Evolutionary conservation across 2,888 invertebrate species (phyloP), one percentile per base, ranked within the genome.

Genomic region (Cyclophora albipunctata): DNA sequence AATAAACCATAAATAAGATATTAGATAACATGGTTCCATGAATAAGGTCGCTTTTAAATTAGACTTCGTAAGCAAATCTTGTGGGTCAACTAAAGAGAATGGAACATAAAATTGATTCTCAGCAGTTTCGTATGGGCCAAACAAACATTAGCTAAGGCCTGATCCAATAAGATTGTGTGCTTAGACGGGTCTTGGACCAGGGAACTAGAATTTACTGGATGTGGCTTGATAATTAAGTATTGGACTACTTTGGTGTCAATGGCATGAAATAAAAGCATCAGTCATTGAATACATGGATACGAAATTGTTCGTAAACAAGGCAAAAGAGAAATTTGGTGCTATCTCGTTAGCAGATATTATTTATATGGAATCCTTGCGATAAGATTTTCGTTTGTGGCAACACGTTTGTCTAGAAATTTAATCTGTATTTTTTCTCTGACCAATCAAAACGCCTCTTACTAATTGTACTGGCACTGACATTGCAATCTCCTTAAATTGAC

Each of bases 131-230:
- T 64, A 63, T 71, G 66, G 69, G 63, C 71, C 66, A 52, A 50
- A 58, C 68, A 74, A 76, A 78, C 74, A 76, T 75, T 76, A 71
- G 74, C 75, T 61, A 48, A 71, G 72, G 76, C 74, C 76, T 75
- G 76, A 75, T 74, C 75, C 77, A 80, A 79, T 78, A 79, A 77
- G 79, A 75, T 75, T 77, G 74, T 77, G 67, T 76, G 68, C 73
- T 73, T 67, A 70, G 72, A 73, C 74, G 74, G 75, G 73, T 64
- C 66, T 64, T 53, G 49, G 45, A 51, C 43, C 59, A 4, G 5
- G 37, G 68, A 63, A 40, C 37, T 68, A 68, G 34, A 60, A 49
- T 53, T 5, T 2, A 42, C 67, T 70, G 51, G 71, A 66, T 52
- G 34, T n/a, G 54, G n/a, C 48, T 35, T 40, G 56, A 7, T 7